Percentiles rank a stretch among this genome's conserved stretches.
phyloP scores from a whole-genome alignment of 2,888 invertebrate genomes.

The Brachypterus glaber region DNA sequence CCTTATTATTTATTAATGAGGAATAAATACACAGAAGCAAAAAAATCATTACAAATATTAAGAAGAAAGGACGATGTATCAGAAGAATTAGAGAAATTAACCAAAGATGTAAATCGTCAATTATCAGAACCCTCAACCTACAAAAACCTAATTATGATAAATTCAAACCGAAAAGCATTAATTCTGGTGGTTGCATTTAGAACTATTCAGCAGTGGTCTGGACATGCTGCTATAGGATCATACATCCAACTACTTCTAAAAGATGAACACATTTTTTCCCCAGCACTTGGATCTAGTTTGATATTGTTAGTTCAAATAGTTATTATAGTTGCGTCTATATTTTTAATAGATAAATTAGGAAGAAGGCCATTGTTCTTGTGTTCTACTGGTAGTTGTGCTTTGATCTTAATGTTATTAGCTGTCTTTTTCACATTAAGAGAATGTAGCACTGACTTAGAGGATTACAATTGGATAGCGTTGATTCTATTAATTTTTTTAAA shows the following conservation, averaged over 20 bases:
- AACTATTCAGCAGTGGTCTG: slow-evolving; percentile 31
- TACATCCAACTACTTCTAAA: slow-evolving; percentile 26
- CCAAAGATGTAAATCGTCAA: slow-evolving; percentile 29
- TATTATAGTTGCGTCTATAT: slow-evolving; percentile 19
- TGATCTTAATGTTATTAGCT: slow-evolving; percentile 19
- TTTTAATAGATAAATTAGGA: slow-evolving; percentile 26
- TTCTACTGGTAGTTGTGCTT: slow-evolving; percentile 21
- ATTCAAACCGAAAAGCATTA: slow-evolving; percentile 29
- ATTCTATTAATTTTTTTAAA: slow-evolving; percentile 23
- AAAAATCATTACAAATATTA: slow-evolving; percentile 23
- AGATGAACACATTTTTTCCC: slow-evolving; percentile 12
- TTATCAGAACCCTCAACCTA: slow-evolving; percentile 28
- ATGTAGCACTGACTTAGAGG: slow-evolving; percentile 19
- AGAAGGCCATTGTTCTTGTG: slow-evolving; percentile 24
- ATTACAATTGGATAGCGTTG: slow-evolving; percentile 24
- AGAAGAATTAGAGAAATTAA: slow-evolving; percentile 26
- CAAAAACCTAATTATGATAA: slow-evolving; percentile 27
- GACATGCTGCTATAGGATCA: slow-evolving; percentile 27
- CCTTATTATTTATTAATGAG: slow-evolving; percentile 32
- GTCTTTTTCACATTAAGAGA: slow-evolving; percentile 31
- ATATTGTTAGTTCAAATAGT: slow-evolving; percentile 15
- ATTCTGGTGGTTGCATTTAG: slow-evolving; percentile 24
- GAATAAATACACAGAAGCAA: slow-evolving; percentile 22
- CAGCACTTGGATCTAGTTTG: slow-evolving; percentile 14
- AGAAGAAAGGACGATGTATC: slow-evolving; percentile 25